Percentiles rank a stretch among this genome's conserved stretches.
These are phyloP conservation scores for Leucopternis melanops DNA, from an alignment of 2,113 vertebrate species.

Conservation along the genomic window DNA sequence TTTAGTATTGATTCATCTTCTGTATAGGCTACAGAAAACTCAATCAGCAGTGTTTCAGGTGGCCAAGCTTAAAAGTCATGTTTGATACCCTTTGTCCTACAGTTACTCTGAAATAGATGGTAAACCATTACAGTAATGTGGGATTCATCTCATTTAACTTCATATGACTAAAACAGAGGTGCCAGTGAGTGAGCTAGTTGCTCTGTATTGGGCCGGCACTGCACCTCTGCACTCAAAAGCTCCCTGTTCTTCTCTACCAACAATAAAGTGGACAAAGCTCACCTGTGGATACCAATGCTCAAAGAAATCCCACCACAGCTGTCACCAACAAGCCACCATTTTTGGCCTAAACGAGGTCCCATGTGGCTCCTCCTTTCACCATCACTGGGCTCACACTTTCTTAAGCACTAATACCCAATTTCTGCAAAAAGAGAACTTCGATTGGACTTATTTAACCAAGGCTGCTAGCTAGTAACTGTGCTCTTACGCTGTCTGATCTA, in stretches of 20 bases:
- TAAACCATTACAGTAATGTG: neutral
- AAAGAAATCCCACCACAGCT: neutral
- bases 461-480: neutral
- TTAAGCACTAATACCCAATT: neutral
- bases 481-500: neutral
- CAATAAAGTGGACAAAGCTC: neutral
- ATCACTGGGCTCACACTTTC: neutral
- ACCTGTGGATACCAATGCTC: neutral
- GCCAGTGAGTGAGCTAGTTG: neutral
- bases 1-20: neutral
- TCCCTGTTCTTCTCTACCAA: neutral
- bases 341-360: neutral
- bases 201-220: fast-evolving
- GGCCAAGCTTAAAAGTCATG: neutral
- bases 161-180: fast-evolving
- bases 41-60: neutral
- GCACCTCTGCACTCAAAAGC: neutral
- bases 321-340: neutral
- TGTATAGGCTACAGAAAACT: neutral
- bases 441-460: neutral
- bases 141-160: neutral
- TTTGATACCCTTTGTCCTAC: neutral
- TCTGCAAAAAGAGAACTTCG: neutral
- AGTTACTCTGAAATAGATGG: neutral
- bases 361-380: neutral